A percentile compares a stretch with the other conserved stretches of the same genome.
phyloP scores from a whole-genome alignment of 2,113 vertebrate genomes.

The Apodemus speciosus region DNA sequence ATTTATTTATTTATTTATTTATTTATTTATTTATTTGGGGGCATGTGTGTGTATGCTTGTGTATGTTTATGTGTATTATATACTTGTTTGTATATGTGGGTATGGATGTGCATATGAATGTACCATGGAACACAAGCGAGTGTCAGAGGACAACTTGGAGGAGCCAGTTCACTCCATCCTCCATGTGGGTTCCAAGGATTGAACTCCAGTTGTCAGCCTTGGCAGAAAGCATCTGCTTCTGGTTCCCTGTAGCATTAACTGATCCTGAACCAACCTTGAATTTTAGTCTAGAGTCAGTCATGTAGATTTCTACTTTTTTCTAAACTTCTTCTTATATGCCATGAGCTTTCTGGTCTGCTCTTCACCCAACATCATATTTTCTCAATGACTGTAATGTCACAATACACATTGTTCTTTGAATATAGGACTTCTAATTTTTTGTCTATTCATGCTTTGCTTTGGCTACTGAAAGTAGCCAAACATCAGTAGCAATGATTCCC shows the following conservation, averaged over 20 bases:
- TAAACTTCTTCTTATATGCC: not conserved
- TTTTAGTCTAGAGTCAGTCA: fast-evolving
- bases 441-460: not conserved
- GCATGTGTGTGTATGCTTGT: not conserved
- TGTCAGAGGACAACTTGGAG: not conserved
- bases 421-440: not conserved
- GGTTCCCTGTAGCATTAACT: too few relatives aligned
- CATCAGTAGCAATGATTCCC: not conserved
- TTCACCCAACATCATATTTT: not conserved
- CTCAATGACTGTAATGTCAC: not conserved
- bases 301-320: not conserved
- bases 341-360: not conserved
- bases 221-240: not conserved
- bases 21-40: too few relatives aligned
- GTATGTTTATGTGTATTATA: not conserved
- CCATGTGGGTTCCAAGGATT: not conserved
- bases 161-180: not conserved
- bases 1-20: not conserved
- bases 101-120: not conserved
- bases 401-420: not conserved
- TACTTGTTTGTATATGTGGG: not conserved
- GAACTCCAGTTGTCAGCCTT: not conserved
- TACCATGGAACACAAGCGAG: too few relatives aligned
- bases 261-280: not conserved
- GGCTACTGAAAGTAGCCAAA: not conserved